Base-by-base conservation (phyloP, 2,888 invertebrate genomes). In the Papilio demoleus region DNA sequence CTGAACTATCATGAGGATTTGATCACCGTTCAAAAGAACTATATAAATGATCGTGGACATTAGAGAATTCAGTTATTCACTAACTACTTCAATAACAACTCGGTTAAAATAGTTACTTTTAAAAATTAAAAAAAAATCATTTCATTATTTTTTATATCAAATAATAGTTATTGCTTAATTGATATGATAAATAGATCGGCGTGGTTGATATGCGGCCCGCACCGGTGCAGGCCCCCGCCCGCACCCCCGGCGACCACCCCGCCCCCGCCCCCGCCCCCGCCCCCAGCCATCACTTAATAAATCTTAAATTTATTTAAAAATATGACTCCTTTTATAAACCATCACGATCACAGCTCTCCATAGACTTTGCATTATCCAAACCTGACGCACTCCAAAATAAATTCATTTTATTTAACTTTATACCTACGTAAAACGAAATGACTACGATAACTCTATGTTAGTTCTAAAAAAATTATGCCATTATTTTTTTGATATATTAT, bases 111-210 rank as follows among this genome's bases (percentile, higher is more conserved):
- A 90, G 86, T 89, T 87, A 87, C 85, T 72, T 78, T 78, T 84
- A 86, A 87, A 89, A 91, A 87, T 86, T 86, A 88, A 88, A 89
- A 31, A 31, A 87, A 89, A 87, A 86, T 75, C 76, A 22, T 71
- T 75, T 73, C 71, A 4, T 47, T 70, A 72, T 85, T 81, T 80
- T 84, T 80, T 82, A 53, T 88, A 90, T 90, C 86, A 90, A 90
- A 90, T 90, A 90, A 90, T 89, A 89, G 89, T 92, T 92, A 92
- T 92, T 92, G 92, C 92, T 92, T 91, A 87, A 84, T 87, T 92
- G 92, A 92, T 92, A 92, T 92, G 92, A 88, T 85, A 81, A 81
- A 82, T 85, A 84, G 86, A 86, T 82, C 82, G 81, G 84, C 77
- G 83, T 78, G 82, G 83, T 79, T 50, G 83, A 80, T 77, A 83